A percentile compares a stretch with the other conserved stretches of the same genome.
phyloP scores from a whole-genome alignment of 2,888 invertebrate genomes.

The Pachliopta kotzebuea region DNA sequence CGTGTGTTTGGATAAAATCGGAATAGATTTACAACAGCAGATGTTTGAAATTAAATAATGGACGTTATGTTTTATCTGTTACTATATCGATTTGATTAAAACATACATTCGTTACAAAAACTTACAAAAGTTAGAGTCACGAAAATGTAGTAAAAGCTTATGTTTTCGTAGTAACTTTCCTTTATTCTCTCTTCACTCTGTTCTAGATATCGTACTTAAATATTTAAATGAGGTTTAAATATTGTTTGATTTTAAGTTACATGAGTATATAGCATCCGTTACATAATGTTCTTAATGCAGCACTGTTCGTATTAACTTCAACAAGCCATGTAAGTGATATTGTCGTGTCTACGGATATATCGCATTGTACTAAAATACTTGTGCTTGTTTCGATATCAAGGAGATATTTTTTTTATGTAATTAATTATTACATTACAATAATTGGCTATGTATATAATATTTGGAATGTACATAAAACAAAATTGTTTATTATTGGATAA shows the following conservation, averaged over 20 bases:
- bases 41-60: neutral
- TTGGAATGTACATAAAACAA: too few species aligned
- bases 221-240: neutral
- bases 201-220: neutral
- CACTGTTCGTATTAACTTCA: slow-evolving; percentile 13
- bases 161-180: too few species aligned
- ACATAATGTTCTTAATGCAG: slow-evolving; percentile 5
- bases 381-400: neutral
- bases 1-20: neutral
- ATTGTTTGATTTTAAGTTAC: neutral
- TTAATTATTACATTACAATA: too few species aligned
- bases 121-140: too few species aligned
- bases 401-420: too few species aligned
- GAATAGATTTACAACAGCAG: neutral
- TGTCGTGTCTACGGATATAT: slow-evolving; percentile 16
- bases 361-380: slow-evolving; percentile 18
- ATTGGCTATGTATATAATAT: too few species aligned
- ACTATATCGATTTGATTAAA: too few species aligned
- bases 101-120: too few species aligned
- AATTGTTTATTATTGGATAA: too few species aligned
- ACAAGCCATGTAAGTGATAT: slow-evolving; percentile 30
- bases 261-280: neutral
- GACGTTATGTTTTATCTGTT: too few species aligned
- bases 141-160: too few species aligned
- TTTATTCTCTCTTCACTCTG: too few species aligned